A percentile compares a stretch with the other conserved stretches of the same genome.
These are phyloP conservation scores for Drosophila koepferae DNA, from an alignment of 2,888 invertebrate genomes.

Conservation along the genomic window DNA sequence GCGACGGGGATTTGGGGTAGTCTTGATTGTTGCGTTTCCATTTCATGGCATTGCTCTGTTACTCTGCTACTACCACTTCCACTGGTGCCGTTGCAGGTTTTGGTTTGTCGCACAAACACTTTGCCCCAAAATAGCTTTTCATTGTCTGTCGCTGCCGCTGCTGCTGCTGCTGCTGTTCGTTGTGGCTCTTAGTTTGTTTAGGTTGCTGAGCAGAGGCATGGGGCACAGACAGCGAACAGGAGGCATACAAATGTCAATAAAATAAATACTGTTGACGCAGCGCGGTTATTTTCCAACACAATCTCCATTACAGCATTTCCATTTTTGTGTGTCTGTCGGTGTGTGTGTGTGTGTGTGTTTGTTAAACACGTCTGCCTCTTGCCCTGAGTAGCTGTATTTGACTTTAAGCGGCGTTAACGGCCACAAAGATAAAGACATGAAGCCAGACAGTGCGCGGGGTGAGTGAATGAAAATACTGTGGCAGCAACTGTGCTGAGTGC, in stretches of 20 bases:
- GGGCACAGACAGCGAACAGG: not conserved
- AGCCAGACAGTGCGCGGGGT: slow-evolving; percentile 55
- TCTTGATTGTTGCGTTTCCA: slow-evolving; percentile 57
- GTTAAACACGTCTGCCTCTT: slow-evolving; percentile 63
- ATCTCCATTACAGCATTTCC: slow-evolving; percentile 77
- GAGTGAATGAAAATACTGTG: slow-evolving; percentile 6
- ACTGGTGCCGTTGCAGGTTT: slow-evolving; percentile 51
- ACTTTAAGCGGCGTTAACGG: slow-evolving; percentile 76
- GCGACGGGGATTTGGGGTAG: slow-evolving; percentile 20
- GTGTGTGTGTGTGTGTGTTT: slow-evolving; percentile 41
- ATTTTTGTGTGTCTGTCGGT: slow-evolving; percentile 48
- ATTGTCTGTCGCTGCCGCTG: slow-evolving; percentile 59
- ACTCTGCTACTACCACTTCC: slow-evolving; percentile 24
- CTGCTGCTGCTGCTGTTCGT: slow-evolving; percentile 32
- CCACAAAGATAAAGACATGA: slow-evolving; percentile 75
- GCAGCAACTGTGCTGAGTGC: slow-evolving; percentile 5
- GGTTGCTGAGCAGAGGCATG: not conserved
- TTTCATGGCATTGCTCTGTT: slow-evolving; percentile 43
- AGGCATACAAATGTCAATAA: slow-evolving; percentile 75
- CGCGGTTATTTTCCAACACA: slow-evolving; percentile 78
- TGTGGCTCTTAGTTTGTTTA: slow-evolving; percentile 26
- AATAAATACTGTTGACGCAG: slow-evolving; percentile 81
- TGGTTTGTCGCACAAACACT: slow-evolving; percentile 66
- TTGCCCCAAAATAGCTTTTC: slow-evolving; percentile 72
- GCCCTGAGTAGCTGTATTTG: slow-evolving; percentile 73